phyloP scores from a whole-genome alignment of 2,113 vertebrate species.

The Herpetotheres cachinnans region DNA sequence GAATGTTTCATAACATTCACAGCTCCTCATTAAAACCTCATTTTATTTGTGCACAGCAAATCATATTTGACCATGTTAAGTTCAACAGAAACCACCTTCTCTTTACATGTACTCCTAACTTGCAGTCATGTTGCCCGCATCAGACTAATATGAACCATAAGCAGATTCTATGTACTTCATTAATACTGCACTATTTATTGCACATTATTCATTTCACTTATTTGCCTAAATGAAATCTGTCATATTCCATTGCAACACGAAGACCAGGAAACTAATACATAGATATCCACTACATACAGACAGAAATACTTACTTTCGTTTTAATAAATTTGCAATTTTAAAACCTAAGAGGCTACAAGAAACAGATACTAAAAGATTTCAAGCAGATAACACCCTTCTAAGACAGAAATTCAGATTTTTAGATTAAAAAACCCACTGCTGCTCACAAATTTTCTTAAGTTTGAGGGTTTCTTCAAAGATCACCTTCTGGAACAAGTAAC shows the following conservation, averaged over 20 bases:
- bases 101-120: neutral
- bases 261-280: neutral
- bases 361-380: neutral
- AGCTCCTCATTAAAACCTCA: neutral
- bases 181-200: neutral
- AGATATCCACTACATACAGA: neutral
- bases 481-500: neutral
- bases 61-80: neutral
- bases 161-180: neutral
- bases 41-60: neutral
- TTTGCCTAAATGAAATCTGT: neutral
- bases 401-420: neutral
- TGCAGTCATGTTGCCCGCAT: accelerated
- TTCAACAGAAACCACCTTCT: neutral
- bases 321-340: neutral
- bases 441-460: neutral
- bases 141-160: neutral
- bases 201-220: neutral
- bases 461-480: neutral
- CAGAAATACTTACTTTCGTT: neutral
- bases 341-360: neutral
- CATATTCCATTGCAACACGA: neutral
- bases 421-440: neutral
- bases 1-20: neutral
- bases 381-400: neutral